A percentile compares a stretch with the other conserved stretches of the same genome.
Evolutionary conservation across 2,797 vertebrate species (phyloP).

Genomic region (Eulemur coronatus): DNA sequence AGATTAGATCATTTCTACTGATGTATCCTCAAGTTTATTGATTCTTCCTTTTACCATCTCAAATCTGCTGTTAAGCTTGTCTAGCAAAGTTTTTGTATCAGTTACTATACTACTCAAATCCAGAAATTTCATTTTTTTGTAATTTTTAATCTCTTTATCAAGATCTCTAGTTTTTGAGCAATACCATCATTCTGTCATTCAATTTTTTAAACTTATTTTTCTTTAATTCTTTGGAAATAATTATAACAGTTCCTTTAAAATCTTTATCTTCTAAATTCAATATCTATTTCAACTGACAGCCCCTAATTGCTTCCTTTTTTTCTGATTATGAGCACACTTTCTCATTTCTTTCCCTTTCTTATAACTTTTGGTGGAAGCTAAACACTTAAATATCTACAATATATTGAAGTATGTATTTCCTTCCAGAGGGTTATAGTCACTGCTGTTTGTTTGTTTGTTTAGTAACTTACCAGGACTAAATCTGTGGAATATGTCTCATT

Average conservation of each 20-base stretch:
- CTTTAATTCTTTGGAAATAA: neutral
- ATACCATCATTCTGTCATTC: neutral
- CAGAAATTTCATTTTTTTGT: neutral
- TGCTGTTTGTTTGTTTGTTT: neutral
- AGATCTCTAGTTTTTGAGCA: neutral
- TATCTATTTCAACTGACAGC: neutral
- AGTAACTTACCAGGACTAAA: neutral
- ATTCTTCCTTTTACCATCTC: neutral
- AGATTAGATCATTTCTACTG: neutral
- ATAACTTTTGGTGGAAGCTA: neutral
- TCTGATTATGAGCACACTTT: neutral
- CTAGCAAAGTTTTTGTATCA: neutral
- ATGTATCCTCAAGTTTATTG: neutral
- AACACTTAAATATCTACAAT: neutral
- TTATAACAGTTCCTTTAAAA: neutral
- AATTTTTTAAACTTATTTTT: neutral
- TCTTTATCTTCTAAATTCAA: neutral
- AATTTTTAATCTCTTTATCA: neutral
- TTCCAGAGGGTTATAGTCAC: neutral
- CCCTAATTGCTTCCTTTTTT: neutral
- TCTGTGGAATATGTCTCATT: neutral
- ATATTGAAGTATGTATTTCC: neutral
- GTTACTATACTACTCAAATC: neutral
- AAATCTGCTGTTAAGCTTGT: neutral
- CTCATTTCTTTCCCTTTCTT: neutral